These are phyloP conservation scores for Chamaetylas fuelleborni DNA, from an alignment of 2,113 vertebrate species.

Conservation along the genomic window DNA sequence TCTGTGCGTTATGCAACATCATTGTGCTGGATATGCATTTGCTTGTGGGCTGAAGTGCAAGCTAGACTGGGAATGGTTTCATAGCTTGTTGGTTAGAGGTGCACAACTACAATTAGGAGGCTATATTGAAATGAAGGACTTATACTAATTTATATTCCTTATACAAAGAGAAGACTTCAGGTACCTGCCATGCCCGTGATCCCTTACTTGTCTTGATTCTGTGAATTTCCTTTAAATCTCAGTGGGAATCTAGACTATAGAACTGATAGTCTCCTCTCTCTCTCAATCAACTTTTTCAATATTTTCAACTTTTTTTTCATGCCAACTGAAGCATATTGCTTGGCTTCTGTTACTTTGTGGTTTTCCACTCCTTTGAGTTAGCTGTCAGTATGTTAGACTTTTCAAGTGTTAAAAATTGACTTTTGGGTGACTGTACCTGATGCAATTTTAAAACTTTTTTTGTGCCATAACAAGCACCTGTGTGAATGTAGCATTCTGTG, in stretches of 20 bases:
- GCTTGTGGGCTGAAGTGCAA: neutral
- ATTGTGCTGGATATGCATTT: neutral
- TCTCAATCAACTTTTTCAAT: neutral
- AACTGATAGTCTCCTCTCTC: neutral
- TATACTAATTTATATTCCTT: neutral
- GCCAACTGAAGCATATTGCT: neutral
- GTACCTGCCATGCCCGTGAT: fast-evolving
- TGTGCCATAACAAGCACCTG: neutral
- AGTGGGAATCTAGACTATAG: neutral
- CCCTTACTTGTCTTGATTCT: neutral
- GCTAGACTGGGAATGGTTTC: neutral
- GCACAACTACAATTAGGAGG: neutral
- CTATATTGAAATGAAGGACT: neutral
- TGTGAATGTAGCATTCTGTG: neutral
- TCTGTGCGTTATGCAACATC: neutral
- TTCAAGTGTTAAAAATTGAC: neutral
- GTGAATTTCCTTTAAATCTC: neutral
- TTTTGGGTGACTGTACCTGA: neutral
- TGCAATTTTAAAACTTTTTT: neutral
- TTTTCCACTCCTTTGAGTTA: neutral
- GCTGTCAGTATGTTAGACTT: neutral
- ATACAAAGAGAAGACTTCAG: neutral
- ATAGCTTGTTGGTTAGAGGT: neutral
- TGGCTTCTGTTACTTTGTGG: neutral
- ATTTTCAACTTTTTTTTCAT: neutral